A percentile compares a stretch with the other conserved stretches of the same genome.
phyloP scores from a whole-genome alignment of 1,140 invertebrate species.

The Trigoniulus corallinus region DNA sequence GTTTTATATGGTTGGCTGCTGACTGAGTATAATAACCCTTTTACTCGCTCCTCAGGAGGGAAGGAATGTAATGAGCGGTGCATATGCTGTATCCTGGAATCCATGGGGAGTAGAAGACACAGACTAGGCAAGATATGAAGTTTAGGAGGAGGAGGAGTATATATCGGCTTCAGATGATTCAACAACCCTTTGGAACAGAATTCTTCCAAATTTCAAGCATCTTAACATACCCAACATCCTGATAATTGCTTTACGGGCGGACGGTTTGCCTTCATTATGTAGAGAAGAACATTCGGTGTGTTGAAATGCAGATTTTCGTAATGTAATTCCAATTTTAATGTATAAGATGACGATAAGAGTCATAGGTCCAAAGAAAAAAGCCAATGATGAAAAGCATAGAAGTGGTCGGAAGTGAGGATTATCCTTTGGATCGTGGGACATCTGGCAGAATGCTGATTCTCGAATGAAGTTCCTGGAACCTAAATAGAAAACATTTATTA shows the following conservation, averaged over 20 bases:
- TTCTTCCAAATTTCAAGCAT: too few species aligned
- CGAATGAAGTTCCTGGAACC: constrained; percentile 21
- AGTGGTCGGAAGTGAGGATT: constrained; percentile 7
- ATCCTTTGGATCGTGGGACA: constrained; percentile 17
- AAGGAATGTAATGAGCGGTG: too few species aligned
- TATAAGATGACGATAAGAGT: constrained; percentile 26
- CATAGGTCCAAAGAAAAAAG: constrained; percentile 30
- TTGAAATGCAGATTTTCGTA: constrained; percentile 18
- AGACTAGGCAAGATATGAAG: too few species aligned
- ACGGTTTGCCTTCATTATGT: neutral
- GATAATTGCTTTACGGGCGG: constrained; percentile 48
- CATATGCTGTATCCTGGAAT: too few species aligned
- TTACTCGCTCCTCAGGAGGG: too few species aligned
- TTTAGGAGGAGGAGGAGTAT: too few species aligned
- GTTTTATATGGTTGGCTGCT: too few species aligned
- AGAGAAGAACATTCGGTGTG: constrained; percentile 1
- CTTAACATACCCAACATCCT: constrained; percentile 68
- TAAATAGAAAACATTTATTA: neutral
- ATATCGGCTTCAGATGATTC: too few species aligned
- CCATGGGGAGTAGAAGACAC: too few species aligned
- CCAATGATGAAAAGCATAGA: constrained; percentile 22
- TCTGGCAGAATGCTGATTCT: constrained; percentile 59
- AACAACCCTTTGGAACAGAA: too few species aligned
- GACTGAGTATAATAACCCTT: too few species aligned
- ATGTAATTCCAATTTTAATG: constrained; percentile 24